Evolutionary conservation across 1,140 invertebrate genomes (phyloP).

Genomic region (Cotesia chilonis): DNA sequence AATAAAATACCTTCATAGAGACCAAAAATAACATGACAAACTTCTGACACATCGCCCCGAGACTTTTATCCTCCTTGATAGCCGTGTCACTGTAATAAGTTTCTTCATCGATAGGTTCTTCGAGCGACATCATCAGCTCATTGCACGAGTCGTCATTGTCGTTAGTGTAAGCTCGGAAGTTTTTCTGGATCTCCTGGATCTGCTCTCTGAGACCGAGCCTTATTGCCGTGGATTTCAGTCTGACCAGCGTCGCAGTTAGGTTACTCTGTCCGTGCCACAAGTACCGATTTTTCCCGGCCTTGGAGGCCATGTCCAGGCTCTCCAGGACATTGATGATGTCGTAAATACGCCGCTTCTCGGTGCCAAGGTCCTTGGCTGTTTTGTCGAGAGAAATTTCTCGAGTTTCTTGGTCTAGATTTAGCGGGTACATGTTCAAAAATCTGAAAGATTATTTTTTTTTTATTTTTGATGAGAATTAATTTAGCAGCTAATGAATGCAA

Average conservation of each 20-base stretch:
- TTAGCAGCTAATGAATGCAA: too few species aligned
- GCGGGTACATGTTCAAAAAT: conserved; percentile 68
- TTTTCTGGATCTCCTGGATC: conserved; percentile 49
- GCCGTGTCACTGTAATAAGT: conserved; percentile 32
- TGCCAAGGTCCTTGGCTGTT: conserved; percentile 66
- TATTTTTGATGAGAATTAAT: conserved; percentile 18
- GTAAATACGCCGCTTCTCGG: conserved; percentile 77
- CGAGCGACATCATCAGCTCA: conserved; percentile 37
- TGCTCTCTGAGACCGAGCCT: conserved; percentile 46
- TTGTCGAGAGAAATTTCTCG: conserved; percentile 69
- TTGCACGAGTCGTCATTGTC: conserved; percentile 34
- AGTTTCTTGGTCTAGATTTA: conserved; percentile 45
- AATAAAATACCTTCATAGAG: conserved; percentile 67
- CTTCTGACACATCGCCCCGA: conserved; percentile 76
- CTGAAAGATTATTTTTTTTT: conserved; percentile 52
- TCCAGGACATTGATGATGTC: conserved; percentile 82
- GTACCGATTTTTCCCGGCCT: conserved; percentile 71
- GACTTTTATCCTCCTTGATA: conserved; percentile 68
- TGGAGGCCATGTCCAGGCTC: conserved; percentile 75
- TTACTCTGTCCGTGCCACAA: conserved; percentile 66
- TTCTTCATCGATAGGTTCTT: conserved; percentile 40
- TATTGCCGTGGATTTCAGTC: conserved; percentile 45
- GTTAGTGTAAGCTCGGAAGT: conserved; percentile 43
- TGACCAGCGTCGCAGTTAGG: conserved; percentile 40
- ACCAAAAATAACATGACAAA: conserved; percentile 79